Percentiles rank a stretch among this genome's conserved stretches.
phyloP scores from a whole-genome alignment of 2,888 invertebrate species.

The Unio pictorum region DNA sequence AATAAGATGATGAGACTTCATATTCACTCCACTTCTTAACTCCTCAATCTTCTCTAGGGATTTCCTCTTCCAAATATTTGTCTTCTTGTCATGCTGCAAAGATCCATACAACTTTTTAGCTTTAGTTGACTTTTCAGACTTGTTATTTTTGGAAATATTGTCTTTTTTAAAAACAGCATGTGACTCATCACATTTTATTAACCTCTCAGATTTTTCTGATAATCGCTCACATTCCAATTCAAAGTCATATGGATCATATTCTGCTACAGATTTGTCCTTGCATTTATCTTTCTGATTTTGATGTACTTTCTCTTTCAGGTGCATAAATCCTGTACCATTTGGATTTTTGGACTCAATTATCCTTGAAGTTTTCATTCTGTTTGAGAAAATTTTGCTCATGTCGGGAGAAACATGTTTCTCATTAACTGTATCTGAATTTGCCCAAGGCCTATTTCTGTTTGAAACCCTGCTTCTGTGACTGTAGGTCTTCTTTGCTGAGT shows the following conservation, averaged over 20 bases:
- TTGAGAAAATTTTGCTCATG: neutral
- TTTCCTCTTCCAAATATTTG: too few relatives aligned
- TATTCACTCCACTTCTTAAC: too few relatives aligned
- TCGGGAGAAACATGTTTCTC: too few relatives aligned
- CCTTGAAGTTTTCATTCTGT: neutral
- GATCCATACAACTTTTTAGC: neutral
- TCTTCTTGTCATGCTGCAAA: too few relatives aligned
- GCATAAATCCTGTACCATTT: neutral
- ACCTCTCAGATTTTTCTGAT: slow-evolving; percentile 18
- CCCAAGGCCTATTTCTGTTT: too few relatives aligned
- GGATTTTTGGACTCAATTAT: neutral
- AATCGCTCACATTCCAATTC: slow-evolving; percentile 34
- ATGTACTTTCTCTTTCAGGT: neutral
- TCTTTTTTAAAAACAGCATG: slow-evolving; percentile 18
- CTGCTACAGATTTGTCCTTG: slow-evolving; percentile 11
- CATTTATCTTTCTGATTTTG: neutral
- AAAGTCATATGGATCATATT: slow-evolving; percentile 53
- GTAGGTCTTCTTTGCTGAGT: too few relatives aligned
- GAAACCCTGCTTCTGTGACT: too few relatives aligned
- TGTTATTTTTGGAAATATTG: slow-evolving; percentile 4
- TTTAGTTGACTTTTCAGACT: slow-evolving; percentile 1
- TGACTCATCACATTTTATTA: slow-evolving; percentile 15
- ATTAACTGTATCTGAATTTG: too few relatives aligned
- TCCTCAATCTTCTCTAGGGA: too few relatives aligned
- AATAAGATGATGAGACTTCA: too few relatives aligned